Base-by-base conservation (phyloP, 92 coral and sea anemone genomes). In the Hydrozoanthus gracilis region DNA sequence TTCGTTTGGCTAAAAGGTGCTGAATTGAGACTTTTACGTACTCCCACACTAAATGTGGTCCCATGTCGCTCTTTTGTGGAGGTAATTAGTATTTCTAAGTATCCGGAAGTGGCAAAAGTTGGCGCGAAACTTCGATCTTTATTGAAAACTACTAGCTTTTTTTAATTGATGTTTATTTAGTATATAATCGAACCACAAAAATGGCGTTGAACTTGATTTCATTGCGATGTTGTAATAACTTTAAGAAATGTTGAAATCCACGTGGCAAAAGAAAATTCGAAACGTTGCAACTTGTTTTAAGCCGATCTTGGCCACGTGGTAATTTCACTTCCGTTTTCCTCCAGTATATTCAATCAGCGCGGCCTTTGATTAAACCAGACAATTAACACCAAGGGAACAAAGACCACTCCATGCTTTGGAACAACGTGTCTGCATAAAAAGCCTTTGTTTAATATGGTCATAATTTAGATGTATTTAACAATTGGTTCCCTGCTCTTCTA, bases 231-330 rank as follows among this genome's bases (percentile, higher is more conserved):
- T 92, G 92, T 90, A 92, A 88, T 94, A 90, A 90, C 82, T 61
- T 82, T 90, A 46, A 39, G 86, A 88, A 83, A 88, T 91, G 91
- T 88, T 76, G 82, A 83, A 84, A 89, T 77, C 88, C 98, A 94
- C 98, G 98, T 94, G 98, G 95, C 98, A 94, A 48, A 82, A 16
- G 51, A 70, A 87, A 84, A 80, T 92, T 72, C 82, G 78, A 84
- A 87, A 92, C 98, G 98, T 92, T 90, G 94, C 91, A 87, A 58
- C 80, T 76, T 75, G 87, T 49, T 10, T 50, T 46, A 61, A 78
- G 62, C 74, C 44, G 51, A 52, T 44, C 17, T 35, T 27, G 77
- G 91, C 91, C 93, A 90, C 93, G 93, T 90, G 93, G 93, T 82
- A 76, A 50, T 75, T 35, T 51, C 76, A 6, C 55, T 82, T 56